Evolutionary conservation across 2,888 invertebrate species (phyloP).

Genomic region (Aromia moschata): DNA sequence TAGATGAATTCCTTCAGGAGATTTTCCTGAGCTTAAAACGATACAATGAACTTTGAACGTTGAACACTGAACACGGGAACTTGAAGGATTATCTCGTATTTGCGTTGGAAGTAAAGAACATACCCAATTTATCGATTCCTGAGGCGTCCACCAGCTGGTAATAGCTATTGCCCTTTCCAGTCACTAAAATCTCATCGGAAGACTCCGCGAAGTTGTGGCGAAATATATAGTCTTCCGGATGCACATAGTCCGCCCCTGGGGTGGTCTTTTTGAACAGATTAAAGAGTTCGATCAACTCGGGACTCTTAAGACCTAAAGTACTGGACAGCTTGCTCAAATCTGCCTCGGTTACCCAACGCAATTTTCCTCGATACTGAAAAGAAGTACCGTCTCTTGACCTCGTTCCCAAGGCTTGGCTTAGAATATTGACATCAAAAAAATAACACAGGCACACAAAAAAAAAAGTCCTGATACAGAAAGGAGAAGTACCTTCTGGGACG

Average conservation of each 20-base stretch:
- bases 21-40: conserved; percentile 66
- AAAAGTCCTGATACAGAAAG: too few species aligned
- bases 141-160: conserved; percentile 54
- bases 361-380: conserved; percentile 54
- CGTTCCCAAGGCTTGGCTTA: too few species aligned
- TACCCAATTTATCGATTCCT: conserved; percentile 52
- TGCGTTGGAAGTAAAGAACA: too few species aligned
- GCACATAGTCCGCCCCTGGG: conserved; percentile 18
- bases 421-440: too few species aligned
- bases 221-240: conserved; percentile 44
- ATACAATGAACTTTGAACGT: too few species aligned
- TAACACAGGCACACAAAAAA: too few species aligned
- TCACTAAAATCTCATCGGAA: conserved; percentile 48
- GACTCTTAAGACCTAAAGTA: conserved; percentile 48
- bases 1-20: conserved; percentile 68
- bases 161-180: conserved; percentile 44
- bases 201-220: conserved; percentile 52
- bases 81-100: too few species aligned
- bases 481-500: too few species aligned
- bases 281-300: conserved; percentile 52
- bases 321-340: conserved; percentile 49
- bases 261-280: conserved; percentile 31
- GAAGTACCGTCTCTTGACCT: too few species aligned
- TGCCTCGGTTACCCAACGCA: conserved; percentile 52
- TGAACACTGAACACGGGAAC: too few species aligned